These are phyloP conservation scores for Anguilla japonica DNA, from an alignment of 2,113 vertebrate genomes.

Conservation along the genomic window DNA sequence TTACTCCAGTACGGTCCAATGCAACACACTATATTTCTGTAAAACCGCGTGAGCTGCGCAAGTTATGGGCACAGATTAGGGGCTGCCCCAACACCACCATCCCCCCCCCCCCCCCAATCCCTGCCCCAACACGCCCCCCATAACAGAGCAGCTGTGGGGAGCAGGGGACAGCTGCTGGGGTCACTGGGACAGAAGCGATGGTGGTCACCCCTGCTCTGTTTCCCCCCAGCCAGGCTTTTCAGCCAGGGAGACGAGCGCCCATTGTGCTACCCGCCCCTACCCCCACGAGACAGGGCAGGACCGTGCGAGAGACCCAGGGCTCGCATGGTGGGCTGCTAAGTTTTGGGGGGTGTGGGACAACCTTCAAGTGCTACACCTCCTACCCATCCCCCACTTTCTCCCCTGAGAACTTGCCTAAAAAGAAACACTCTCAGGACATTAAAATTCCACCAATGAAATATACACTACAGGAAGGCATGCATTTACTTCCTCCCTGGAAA, in stretches of 20 bases:
- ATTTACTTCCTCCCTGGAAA: neutral
- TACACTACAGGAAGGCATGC: neutral
- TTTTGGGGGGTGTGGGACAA: neutral
- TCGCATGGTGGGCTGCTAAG: neutral
- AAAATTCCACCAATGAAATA: neutral
- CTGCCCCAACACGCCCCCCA: neutral
- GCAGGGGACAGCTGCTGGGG: constrained; percentile 41
- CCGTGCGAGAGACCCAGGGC: neutral
- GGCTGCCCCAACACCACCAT: no score
- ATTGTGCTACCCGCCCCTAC: neutral
- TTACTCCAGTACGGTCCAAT: neutral
- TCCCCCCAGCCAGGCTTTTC: constrained; percentile 29
- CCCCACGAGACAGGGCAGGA: neutral
- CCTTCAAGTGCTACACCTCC: no score
- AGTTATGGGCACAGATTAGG: no score
- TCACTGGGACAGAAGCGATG: constrained; percentile 36
- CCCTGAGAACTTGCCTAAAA: neutral
- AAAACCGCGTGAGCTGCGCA: neutral
- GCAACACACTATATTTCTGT: neutral
- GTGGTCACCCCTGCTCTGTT: constrained; percentile 42
- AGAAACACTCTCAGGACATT: neutral
- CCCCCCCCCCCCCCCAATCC: no score
- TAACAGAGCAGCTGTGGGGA: constrained; percentile 3
- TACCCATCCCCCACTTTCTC: no score
- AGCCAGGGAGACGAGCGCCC: neutral